phyloP scores from a whole-genome alignment of 2,797 vertebrate species.

The Tamandua tetradactyla region DNA sequence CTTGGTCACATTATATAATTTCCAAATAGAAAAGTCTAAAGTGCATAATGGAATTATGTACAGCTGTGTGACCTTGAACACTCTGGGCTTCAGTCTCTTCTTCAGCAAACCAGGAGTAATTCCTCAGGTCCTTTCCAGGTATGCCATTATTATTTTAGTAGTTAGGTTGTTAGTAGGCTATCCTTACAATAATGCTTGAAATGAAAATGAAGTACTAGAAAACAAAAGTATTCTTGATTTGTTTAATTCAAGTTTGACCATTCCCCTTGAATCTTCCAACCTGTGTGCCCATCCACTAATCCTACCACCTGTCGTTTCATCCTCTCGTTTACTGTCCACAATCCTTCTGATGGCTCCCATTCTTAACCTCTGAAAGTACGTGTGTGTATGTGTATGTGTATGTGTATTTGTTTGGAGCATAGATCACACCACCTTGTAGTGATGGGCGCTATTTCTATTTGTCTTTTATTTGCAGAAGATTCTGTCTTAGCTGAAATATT shows the following conservation, averaged over 20 bases:
- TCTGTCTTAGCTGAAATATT: conserved; percentile 28
- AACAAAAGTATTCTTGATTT: neutral
- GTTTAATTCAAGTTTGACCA: neutral
- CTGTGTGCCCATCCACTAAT: neutral
- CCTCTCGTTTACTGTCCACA: neutral
- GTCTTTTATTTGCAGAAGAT: conserved; percentile 12
- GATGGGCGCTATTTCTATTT: neutral
- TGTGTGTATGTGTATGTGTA: neutral
- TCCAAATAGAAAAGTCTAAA: neutral
- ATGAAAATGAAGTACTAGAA: neutral
- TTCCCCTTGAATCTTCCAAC: neutral
- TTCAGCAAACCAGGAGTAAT: neutral
- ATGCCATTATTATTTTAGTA: neutral
- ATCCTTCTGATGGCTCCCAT: neutral
- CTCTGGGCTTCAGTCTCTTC: neutral
- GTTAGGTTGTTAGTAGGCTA: neutral
- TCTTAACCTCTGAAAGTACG: neutral
- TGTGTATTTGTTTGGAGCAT: neutral
- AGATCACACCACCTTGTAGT: neutral
- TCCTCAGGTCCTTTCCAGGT: neutral
- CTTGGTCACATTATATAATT: neutral
- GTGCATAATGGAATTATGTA: neutral
- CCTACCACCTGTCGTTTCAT: neutral
- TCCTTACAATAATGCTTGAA: neutral
- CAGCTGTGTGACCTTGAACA: neutral